Evolutionary conservation across 2,113 vertebrate species (phyloP).

Genomic region (Myotis davidii): DNA sequence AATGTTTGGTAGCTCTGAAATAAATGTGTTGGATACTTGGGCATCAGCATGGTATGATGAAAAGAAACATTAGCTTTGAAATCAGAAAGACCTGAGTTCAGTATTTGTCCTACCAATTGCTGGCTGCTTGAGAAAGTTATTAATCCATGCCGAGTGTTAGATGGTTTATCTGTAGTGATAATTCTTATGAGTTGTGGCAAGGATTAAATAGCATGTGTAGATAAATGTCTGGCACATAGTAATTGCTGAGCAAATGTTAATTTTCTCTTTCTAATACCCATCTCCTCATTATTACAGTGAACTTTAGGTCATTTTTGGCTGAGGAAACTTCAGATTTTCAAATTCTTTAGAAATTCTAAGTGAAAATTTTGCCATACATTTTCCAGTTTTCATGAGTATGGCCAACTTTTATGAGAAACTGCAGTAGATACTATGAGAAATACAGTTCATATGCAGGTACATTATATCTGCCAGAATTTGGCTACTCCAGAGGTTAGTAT

Average conservation of each 20-base stretch:
- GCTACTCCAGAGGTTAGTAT: background rate
- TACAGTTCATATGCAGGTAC: background rate
- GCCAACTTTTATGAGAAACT: slow-evolving; percentile 7
- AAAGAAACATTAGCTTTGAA: slow-evolving; percentile 45
- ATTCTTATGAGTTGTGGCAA: slow-evolving; percentile 31
- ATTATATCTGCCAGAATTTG: background rate
- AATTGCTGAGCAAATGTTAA: background rate
- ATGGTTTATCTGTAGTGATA: background rate
- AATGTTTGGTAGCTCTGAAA: background rate
- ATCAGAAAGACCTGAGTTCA: background rate
- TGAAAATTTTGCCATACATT: slow-evolving; percentile 2
- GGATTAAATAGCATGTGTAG: background rate
- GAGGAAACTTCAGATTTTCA: background rate
- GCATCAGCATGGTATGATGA: background rate
- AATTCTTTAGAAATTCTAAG: slow-evolving; percentile 37
- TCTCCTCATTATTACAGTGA: background rate
- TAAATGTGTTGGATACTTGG: background rate
- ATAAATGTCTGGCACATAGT: background rate
- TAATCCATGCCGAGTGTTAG: background rate
- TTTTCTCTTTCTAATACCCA: background rate
- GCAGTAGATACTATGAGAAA: background rate
- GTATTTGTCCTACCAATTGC: background rate
- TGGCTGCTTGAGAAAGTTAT: slow-evolving; percentile 40
- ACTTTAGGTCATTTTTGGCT: slow-evolving; percentile 16
- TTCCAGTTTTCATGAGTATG: background rate